phyloP scores from a whole-genome alignment of 2,888 invertebrate genomes.

The Geophilus truncorum region DNA sequence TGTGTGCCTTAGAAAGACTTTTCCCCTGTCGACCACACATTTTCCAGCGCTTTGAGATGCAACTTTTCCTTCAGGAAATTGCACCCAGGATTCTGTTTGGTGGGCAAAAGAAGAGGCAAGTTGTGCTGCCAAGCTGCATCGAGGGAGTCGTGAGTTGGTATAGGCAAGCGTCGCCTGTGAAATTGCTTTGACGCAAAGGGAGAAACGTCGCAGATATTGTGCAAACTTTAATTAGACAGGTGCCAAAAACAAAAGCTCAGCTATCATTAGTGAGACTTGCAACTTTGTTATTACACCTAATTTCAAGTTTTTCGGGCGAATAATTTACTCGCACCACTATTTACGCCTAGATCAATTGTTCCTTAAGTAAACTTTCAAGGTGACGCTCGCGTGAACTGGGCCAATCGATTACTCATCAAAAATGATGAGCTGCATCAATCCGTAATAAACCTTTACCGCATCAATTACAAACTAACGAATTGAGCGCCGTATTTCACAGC shows the following conservation, averaged over 20 bases:
- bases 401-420: background rate
- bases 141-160: conserved; percentile 3
- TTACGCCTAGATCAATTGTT: background rate
- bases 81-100: conserved; percentile 16
- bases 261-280: background rate
- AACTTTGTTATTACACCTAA: background rate
- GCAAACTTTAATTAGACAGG: conserved; percentile 20
- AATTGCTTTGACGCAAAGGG: conserved; percentile 20
- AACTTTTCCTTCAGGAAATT: background rate
- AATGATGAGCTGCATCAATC: background rate
- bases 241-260: conserved; percentile 16
- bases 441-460: background rate
- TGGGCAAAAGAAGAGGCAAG: background rate
- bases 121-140: background rate
- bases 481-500: background rate
- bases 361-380: background rate
- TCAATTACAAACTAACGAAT: background rate
- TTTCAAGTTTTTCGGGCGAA: background rate
- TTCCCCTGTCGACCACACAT: background rate
- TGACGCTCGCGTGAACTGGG: background rate
- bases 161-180: background rate
- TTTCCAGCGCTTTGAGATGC: background rate
- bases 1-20: background rate
- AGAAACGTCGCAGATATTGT: conserved; percentile 1
- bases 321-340: background rate